Conservation (phyloP, 2,797 vertebrate genomes). For the Gymnocypris eckloni region DNA sequence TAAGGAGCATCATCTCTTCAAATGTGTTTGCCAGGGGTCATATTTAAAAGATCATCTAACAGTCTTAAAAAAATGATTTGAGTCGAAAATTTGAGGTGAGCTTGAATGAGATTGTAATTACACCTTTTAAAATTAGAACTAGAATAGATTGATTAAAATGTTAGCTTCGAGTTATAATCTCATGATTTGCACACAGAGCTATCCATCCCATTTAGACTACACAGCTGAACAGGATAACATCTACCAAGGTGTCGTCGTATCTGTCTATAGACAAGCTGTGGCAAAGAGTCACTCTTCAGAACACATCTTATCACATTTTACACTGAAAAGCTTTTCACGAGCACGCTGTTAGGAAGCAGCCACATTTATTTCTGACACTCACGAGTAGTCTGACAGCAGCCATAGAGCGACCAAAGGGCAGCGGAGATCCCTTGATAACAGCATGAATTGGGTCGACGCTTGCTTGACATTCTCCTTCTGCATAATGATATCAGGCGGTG, state of each 20-base stretch:
- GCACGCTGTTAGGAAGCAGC: background rate
- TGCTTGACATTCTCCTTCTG: constrained; percentile 23
- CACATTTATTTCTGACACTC: background rate
- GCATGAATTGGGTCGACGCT: background rate
- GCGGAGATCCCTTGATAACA: constrained; percentile 8
- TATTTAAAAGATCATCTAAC: too few species aligned
- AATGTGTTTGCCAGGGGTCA: too few species aligned
- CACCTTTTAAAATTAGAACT: background rate
- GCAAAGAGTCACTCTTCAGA: background rate
- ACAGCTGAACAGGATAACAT: background rate
- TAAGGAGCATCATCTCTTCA: too few species aligned
- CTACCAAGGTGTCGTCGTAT: background rate
- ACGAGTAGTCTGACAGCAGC: constrained; percentile 4
- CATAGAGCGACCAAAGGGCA: constrained; percentile 5
- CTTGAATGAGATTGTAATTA: background rate
- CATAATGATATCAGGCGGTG: background rate
- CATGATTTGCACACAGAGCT: background rate
- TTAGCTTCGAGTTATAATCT: background rate
- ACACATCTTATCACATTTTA: constrained; percentile 6
- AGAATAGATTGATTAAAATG: background rate
- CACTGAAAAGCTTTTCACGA: background rate
- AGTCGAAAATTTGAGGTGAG: too few species aligned
- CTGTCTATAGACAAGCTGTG: background rate
- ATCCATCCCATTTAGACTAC: background rate
- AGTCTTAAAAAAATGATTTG: too few species aligned